These are phyloP conservation scores for Chionodraco myersi DNA, from an alignment of 2,113 vertebrate genomes.

Conservation along the genomic window DNA sequence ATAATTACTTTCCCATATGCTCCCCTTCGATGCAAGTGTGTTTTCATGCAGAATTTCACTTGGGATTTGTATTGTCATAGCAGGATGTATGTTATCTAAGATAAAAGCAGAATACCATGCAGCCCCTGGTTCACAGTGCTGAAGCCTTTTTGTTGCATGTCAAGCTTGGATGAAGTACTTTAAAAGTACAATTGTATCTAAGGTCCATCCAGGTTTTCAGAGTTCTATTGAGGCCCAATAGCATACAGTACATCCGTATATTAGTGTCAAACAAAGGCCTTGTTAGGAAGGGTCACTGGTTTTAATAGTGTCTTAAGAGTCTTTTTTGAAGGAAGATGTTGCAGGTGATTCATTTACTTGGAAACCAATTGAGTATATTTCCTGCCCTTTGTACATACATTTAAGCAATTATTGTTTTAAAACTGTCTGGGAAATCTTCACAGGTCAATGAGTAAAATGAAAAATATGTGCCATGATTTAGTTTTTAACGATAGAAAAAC, in stretches of 20 bases:
- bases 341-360: neutral
- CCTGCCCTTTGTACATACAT: no score
- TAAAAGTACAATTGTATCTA: neutral
- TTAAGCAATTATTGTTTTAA: neutral
- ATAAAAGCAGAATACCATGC: neutral
- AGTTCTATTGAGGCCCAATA: neutral
- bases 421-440: no score
- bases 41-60: constrained; percentile 13
- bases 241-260: neutral
- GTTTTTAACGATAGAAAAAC: neutral
- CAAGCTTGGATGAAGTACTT: neutral
- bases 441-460: no score
- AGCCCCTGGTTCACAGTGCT: neutral
- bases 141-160: neutral
- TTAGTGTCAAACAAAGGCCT: neutral
- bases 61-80: neutral
- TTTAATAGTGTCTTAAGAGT: neutral
- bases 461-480: neutral
- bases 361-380: neutral
- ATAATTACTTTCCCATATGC: constrained; percentile 13
- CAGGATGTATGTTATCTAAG: constrained; percentile 10
- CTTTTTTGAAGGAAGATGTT: neutral
- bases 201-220: neutral
- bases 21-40: constrained; percentile 1
- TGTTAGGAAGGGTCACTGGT: neutral